A percentile compares a stretch with the other conserved stretches of the same genome.
Conservation (phyloP, 1,140 invertebrate genomes). For the Bombus difficillimus region DNA sequence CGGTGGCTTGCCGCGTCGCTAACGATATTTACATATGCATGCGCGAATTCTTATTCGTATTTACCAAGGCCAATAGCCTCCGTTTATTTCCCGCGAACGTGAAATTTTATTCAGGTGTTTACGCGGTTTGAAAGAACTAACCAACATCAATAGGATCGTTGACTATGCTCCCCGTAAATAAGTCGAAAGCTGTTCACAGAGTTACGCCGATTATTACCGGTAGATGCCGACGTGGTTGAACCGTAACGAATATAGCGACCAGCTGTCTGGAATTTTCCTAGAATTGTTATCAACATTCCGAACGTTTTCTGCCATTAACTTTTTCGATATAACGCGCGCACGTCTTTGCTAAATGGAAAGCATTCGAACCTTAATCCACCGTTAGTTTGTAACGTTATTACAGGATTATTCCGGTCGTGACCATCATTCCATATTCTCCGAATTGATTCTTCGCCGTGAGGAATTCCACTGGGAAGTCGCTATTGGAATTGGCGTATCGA, state of each 20-base stretch:
- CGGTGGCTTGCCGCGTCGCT: not conserved
- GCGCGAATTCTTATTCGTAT: conserved; percentile 8
- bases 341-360: not conserved
- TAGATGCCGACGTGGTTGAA: not conserved
- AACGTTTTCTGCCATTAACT: conserved; percentile 20
- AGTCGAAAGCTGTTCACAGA: not conserved
- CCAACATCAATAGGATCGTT: not conserved
- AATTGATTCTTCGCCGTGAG: conserved; percentile 32
- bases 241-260: not conserved
- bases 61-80: not conserved
- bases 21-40: conserved; percentile 33
- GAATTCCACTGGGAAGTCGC: not conserved
- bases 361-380: not conserved
- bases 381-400: conserved; percentile 3
- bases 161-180: not conserved
- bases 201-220: not conserved
- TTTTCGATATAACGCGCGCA: not conserved
- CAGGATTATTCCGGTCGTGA: conserved; percentile 11
- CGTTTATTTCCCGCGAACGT: not conserved
- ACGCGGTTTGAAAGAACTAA: not conserved
- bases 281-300: conserved; percentile 1
- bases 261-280: not conserved
- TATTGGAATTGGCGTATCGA: not conserved
- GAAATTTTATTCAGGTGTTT: conserved; percentile 15
- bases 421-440: not conserved